A percentile compares a stretch with the other conserved stretches of the same genome.
These are phyloP conservation scores for Sesia apiformis DNA, from an alignment of 2,888 invertebrate genomes.

Conservation along the genomic window DNA sequence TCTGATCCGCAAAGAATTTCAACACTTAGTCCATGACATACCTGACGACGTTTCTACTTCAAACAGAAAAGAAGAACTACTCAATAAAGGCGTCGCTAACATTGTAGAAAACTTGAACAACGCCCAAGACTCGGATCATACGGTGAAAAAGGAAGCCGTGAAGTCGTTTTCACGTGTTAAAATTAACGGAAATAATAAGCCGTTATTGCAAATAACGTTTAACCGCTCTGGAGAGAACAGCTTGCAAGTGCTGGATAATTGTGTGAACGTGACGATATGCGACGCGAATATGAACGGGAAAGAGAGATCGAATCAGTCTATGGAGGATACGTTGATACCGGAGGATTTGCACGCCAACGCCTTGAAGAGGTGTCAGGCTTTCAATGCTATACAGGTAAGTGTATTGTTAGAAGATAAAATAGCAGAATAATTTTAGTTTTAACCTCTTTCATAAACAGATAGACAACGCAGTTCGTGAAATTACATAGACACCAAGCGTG, in stretches of 20 bases:
- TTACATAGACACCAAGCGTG: too few relatives aligned
- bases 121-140: conserved; percentile 10
- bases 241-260: conserved; percentile 55
- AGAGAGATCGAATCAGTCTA: conserved; percentile 36
- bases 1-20: conserved; percentile 55
- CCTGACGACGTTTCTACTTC: conserved; percentile 30
- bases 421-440: too few relatives aligned
- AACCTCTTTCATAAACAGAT: too few relatives aligned
- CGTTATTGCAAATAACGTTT: conserved; percentile 57
- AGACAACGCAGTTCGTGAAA: too few relatives aligned
- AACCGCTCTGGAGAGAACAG: conserved; percentile 52
- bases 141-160: conserved; percentile 26
- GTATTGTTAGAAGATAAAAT: too few relatives aligned
- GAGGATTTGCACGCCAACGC: conserved; percentile 47
- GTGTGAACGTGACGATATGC: conserved; percentile 57
- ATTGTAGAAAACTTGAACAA: conserved; percentile 42
- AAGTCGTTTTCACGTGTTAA: conserved; percentile 56
- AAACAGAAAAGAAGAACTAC: conserved; percentile 33
- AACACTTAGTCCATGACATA: conserved; percentile 42
- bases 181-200: conserved; percentile 64
- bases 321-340: conserved; percentile 35
- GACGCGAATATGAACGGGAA: conserved; percentile 26
- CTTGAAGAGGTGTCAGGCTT: conserved; percentile 66
- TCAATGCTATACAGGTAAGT: conserved; percentile 63
- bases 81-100: conserved; percentile 49